phyloP scores from a whole-genome alignment of 2,797 vertebrate species.

The Pangasius larnaudii region DNA sequence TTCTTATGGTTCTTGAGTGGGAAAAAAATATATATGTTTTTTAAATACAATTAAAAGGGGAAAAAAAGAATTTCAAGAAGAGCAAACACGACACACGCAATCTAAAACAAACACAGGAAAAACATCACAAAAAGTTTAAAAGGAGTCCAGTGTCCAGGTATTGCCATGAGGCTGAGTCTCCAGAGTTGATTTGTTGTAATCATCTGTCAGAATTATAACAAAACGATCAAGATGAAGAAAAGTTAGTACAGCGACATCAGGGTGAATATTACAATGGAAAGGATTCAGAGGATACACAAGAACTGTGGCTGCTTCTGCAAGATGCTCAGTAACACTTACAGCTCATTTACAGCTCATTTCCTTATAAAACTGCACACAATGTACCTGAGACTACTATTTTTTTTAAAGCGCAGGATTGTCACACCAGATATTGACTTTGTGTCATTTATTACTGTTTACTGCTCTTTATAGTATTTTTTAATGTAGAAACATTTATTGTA shows the following conservation, averaged over 20 bases:
- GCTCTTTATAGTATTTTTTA: too few relatives aligned
- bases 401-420: too few relatives aligned
- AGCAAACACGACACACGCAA: neutral
- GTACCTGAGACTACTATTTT: too few relatives aligned
- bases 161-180: neutral
- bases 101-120: neutral
- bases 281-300: neutral
- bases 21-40: too few relatives aligned
- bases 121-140: neutral
- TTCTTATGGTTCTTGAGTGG: neutral
- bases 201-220: neutral
- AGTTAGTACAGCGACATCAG: neutral
- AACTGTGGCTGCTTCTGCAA: too few relatives aligned
- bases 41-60: neutral
- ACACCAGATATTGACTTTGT: too few relatives aligned
- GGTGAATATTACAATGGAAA: too few relatives aligned
- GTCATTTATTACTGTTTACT: too few relatives aligned
- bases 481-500: neutral
- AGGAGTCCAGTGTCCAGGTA: neutral
- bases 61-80: neutral
- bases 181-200: neutral
- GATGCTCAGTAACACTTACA: too few relatives aligned
- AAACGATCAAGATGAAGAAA: too few relatives aligned
- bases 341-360: too few relatives aligned
- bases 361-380: too few relatives aligned